These are phyloP conservation scores for Malurus splendens DNA, from an alignment of 2,797 vertebrate species.

Conservation along the genomic window DNA sequence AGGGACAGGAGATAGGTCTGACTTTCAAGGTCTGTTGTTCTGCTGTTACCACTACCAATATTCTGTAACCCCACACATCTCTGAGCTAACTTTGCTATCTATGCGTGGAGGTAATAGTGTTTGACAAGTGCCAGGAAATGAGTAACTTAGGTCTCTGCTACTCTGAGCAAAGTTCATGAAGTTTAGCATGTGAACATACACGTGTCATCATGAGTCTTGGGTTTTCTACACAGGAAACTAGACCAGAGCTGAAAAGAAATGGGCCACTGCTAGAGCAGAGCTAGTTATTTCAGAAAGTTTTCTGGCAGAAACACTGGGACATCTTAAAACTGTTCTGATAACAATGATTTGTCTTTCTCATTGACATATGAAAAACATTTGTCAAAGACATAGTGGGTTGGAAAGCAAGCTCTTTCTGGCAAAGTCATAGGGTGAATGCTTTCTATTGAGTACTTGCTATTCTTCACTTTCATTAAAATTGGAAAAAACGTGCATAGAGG, in stretches of 20 bases:
- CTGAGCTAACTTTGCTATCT: background rate
- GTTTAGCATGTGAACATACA: background rate
- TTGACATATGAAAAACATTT: background rate
- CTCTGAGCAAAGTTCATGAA: constrained; percentile 13
- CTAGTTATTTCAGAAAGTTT: background rate
- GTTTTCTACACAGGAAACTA: background rate
- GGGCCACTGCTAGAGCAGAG: background rate
- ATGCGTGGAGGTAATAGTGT: background rate
- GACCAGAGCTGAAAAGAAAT: background rate
- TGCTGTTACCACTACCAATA: no score
- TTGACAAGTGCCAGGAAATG: background rate
- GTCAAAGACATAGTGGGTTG: background rate
- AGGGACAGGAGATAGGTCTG: no score
- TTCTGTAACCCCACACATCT: background rate
- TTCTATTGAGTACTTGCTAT: background rate
- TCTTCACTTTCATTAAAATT: background rate
- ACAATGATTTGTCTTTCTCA: background rate
- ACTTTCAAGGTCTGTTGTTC: no score
- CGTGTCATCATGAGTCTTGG: fast-evolving
- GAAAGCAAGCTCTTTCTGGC: background rate
- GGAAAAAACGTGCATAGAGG: background rate
- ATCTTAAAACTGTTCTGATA: background rate
- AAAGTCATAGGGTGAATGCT: background rate
- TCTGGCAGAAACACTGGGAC: background rate
- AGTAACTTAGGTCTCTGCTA: background rate